These are phyloP conservation scores for Leistus spinibarbis DNA, from an alignment of 2,888 invertebrate species.

Conservation along the genomic window DNA sequence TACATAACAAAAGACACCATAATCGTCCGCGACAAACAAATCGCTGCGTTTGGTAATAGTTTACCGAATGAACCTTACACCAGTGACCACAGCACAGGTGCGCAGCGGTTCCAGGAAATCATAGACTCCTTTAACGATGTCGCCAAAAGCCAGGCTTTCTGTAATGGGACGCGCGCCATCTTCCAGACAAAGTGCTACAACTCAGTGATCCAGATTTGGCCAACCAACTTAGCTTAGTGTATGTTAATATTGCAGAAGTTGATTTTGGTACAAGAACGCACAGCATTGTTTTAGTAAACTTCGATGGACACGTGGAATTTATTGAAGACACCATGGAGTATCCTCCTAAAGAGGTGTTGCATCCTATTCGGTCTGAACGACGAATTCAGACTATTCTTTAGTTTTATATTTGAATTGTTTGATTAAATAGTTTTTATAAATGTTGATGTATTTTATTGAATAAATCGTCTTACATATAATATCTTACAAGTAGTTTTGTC, in stretches of 20 bases:
- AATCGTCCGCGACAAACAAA: not conserved
- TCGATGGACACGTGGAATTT: constrained; percentile 65
- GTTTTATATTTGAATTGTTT: not conserved
- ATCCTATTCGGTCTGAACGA: not conserved
- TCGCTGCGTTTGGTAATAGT: constrained; percentile 69
- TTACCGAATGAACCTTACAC: constrained; percentile 65
- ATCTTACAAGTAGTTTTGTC: not conserved
- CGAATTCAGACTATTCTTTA: not conserved
- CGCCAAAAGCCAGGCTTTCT: constrained; percentile 60
- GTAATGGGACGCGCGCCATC: constrained; percentile 66
- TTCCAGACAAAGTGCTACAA: constrained; percentile 73
- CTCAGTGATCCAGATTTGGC: constrained; percentile 61
- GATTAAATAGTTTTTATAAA: not conserved
- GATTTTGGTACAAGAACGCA: constrained; percentile 74
- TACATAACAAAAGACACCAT: not conserved
- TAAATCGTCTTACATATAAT: not conserved
- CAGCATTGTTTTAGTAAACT: constrained; percentile 70
- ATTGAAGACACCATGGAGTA: constrained; percentile 67
- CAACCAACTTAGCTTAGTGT: constrained; percentile 65
- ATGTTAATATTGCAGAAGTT: constrained; percentile 59
- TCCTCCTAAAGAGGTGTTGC: not conserved
- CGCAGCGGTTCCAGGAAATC: constrained; percentile 63
- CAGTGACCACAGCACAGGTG: constrained; percentile 67
- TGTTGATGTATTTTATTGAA: not conserved
- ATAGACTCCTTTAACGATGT: constrained; percentile 43